Evolutionary conservation across 2,113 vertebrate genomes (phyloP).

Genomic region (Budorcas taxicolor): DNA sequence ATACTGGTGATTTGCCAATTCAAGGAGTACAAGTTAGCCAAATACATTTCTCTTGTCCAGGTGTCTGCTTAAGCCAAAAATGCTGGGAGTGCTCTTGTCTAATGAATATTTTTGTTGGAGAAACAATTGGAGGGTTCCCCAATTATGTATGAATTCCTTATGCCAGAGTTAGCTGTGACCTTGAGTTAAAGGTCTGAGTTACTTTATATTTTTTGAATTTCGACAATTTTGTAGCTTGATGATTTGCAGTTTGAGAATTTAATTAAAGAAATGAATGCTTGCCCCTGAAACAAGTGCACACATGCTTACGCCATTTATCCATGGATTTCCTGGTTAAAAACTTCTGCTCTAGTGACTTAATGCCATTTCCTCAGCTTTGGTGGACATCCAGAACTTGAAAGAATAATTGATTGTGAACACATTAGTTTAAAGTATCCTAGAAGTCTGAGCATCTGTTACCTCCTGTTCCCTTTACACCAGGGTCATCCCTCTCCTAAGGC

Average conservation of each 20-base stretch:
- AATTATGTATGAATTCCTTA: not conserved
- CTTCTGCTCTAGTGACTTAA: not conserved
- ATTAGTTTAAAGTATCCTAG: not conserved
- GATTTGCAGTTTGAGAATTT: not conserved
- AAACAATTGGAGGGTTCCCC: constrained; percentile 40
- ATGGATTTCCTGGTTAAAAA: not conserved
- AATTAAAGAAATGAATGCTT: not conserved
- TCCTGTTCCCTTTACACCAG: not conserved
- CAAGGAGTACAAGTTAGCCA: constrained; percentile 31
- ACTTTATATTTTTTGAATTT: not conserved
- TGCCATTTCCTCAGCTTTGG: not conserved
- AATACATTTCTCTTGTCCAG: constrained; percentile 44
- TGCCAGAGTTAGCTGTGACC: not conserved
- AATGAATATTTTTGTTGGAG: constrained; percentile 54
- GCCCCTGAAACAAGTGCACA: not conserved
- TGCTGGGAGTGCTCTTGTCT: not conserved
- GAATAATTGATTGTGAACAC: not conserved
- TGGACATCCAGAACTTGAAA: not conserved
- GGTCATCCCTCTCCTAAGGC: not conserved
- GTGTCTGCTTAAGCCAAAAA: constrained; percentile 58
- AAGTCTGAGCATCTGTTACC: not conserved
- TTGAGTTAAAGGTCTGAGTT: constrained; percentile 16
- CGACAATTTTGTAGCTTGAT: not conserved
- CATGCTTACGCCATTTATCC: not conserved
- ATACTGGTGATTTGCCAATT: constrained; percentile 54